A percentile compares a stretch with the other conserved stretches of the same genome.
phyloP scores from a whole-genome alignment of 2,113 vertebrate species.

The Colinus virginianus region DNA sequence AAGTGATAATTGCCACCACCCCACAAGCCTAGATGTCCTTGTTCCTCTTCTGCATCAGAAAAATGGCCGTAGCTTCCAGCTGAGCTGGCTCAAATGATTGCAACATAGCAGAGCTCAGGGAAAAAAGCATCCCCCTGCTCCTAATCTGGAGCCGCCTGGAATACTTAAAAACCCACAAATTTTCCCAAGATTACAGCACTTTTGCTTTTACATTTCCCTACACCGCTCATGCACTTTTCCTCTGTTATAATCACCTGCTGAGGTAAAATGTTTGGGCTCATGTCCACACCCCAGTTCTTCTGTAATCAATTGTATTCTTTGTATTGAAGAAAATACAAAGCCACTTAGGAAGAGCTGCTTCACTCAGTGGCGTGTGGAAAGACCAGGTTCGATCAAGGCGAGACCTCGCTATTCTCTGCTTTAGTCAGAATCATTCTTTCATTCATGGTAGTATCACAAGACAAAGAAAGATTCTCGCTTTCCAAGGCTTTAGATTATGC shows the following conservation, averaged over 20 bases:
- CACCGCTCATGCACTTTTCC: accelerated
- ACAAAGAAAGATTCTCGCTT: background rate
- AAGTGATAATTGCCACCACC: background rate
- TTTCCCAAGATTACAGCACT: background rate
- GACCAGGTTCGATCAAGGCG: accelerated
- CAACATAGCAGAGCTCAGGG: accelerated
- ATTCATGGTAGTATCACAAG: background rate
- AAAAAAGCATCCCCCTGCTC: accelerated
- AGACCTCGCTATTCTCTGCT: background rate
- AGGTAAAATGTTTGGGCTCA: too few species aligned
- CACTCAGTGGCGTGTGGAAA: background rate
- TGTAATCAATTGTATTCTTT: background rate
- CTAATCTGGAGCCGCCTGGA: background rate
- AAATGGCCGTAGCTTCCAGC: background rate
- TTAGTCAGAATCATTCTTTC: background rate
- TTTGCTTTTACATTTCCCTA: background rate
- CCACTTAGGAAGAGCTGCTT: background rate
- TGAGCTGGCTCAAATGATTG: background rate
- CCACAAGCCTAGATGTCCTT: background rate
- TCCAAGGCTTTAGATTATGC: background rate
- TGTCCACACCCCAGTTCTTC: background rate
- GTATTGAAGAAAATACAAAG: background rate
- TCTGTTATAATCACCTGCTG: background rate
- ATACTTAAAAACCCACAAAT: background rate
- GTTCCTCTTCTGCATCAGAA: accelerated